Evolutionary conservation across 1,140 invertebrate genomes (phyloP).

Genomic region (Pectinophora gossypiella): DNA sequence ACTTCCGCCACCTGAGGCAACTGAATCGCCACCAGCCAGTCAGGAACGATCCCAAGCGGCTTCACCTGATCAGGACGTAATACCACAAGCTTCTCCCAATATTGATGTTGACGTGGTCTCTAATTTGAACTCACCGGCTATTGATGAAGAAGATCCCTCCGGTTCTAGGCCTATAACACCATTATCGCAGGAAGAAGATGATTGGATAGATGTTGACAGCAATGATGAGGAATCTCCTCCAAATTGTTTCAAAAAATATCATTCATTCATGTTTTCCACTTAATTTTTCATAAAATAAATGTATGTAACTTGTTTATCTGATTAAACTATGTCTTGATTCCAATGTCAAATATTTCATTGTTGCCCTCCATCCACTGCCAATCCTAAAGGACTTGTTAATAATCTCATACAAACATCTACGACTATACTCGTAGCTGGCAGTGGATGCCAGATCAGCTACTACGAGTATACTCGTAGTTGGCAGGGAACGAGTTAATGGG

Average conservation of each 20-base stretch:
- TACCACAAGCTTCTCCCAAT: neutral
- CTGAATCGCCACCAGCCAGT: neutral
- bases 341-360: neutral
- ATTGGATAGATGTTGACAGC: neutral
- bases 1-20: neutral
- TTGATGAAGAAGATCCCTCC: neutral
- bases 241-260: neutral
- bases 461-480: neutral
- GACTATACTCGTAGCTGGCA: neutral
- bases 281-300: neutral
- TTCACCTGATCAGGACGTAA: neutral
- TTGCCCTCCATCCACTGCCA: neutral
- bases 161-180: neutral
- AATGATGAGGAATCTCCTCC: neutral
- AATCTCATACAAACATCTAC: neutral
- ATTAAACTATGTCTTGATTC: neutral
- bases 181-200: neutral
- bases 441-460: neutral
- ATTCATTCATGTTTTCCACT: neutral
- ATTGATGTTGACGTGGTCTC: neutral
- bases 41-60: neutral
- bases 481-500: neutral
- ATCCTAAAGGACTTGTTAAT: neutral
- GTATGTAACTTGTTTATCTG: neutral
- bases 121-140: neutral